Base-by-base conservation (phyloP, 1,140 invertebrate genomes). In the Temnothorax longispinosus region DNA sequence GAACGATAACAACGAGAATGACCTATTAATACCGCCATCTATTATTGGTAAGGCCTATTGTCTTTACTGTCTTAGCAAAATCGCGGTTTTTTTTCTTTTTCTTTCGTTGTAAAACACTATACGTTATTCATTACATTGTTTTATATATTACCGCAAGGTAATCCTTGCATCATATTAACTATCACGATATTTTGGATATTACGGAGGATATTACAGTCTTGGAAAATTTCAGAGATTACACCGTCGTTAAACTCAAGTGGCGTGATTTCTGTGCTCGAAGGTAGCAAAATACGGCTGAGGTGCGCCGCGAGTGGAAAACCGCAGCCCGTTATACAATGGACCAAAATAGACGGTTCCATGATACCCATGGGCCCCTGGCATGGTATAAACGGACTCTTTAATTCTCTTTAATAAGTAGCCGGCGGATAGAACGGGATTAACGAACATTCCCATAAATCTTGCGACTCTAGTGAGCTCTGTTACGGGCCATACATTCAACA, bases 221-320 rank as follows among this genome's bases (percentile, higher is more conserved):
- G 1, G 47, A 81, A 74, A 47, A 74, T 86, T 77, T 74, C 50
- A 74, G 76, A 75, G 4, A 74, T 88, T 35, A 32, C 35, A n/a
- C 3, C 80, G 41, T 18, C 87, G 47, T 56, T 65, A n/a, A 92
- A 93, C 71, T 88, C 93, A 6, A 93, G 92, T 38, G 91, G 94
- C 13, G 94, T 95, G 15, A 95, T 97, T 65, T 95, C 97, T 32
- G 97, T 97, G 52, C 96, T 97, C 27, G 98, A 98, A 93, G 97
- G 97, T 0, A 97, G 97, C 47, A 97, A 97, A 88, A 94, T 98
- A 54, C 96, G 97, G 64, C 95, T 98, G 89, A 96, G 96, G 72
- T 99, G 98, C 95, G 96, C 96, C 35, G 97, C 98, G 0, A 97
- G 96, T 72, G 98, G 98, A 8, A 96, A 96, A 71, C 98, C 98